A percentile compares a stretch with the other conserved stretches of the same genome.
Evolutionary conservation across 1,140 invertebrate species (phyloP).

Genomic region (Coptotermes formosanus): DNA sequence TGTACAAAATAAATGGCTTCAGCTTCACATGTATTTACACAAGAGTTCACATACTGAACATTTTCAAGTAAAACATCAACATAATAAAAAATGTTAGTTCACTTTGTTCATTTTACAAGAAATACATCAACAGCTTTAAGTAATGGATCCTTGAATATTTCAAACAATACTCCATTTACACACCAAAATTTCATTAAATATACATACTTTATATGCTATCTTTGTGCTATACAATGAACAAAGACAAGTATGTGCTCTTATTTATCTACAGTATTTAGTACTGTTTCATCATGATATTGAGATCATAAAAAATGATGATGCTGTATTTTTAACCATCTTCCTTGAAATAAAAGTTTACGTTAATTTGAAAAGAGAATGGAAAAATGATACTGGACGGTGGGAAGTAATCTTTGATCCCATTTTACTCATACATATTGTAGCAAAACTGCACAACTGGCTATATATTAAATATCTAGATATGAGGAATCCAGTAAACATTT

Average conservation of each 20-base stretch:
- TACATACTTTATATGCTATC: neutral
- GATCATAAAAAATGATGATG: neutral
- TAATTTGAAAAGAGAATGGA: neutral
- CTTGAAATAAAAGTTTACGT: neutral
- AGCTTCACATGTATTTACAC: neutral
- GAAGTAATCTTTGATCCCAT: neutral
- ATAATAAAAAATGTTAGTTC: neutral
- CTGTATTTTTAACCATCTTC: neutral
- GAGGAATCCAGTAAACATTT: conserved; percentile 8
- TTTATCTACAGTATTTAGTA: neutral
- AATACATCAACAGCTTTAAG: neutral
- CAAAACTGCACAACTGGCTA: neutral
- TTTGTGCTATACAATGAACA: neutral
- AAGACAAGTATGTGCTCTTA: neutral
- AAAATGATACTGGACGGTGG: conserved; percentile 13
- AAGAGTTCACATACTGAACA: neutral
- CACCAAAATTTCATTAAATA: neutral
- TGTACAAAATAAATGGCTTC: conserved; percentile 15
- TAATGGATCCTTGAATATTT: neutral
- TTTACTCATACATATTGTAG: neutral
- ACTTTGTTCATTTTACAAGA: neutral
- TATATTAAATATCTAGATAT: neutral
- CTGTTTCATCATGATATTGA: neutral
- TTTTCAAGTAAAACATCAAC: neutral
- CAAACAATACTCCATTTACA: neutral